These are phyloP conservation scores for Anhinga anhinga DNA, from an alignment of 2,113 vertebrate species.

Conservation along the genomic window DNA sequence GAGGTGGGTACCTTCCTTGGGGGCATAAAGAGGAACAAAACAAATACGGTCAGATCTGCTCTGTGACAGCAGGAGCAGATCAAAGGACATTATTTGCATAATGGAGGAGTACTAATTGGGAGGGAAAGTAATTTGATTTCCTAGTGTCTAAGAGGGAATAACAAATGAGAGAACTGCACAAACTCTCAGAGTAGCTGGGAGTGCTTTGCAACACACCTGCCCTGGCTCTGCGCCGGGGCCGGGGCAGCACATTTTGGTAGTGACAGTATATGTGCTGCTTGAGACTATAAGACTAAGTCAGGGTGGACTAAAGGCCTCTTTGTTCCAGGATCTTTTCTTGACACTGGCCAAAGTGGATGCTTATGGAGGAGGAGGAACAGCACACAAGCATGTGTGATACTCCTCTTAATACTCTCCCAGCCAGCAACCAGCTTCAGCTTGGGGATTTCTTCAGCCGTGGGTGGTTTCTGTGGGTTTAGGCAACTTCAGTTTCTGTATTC, in stretches of 20 bases:
- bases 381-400: not conserved
- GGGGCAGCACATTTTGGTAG: not conserved
- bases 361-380: not conserved
- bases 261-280: not conserved
- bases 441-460: not conserved
- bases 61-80: constrained; percentile 54
- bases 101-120: constrained; percentile 62
- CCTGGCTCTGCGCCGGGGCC: not conserved
- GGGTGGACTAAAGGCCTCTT: not conserved
- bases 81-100: constrained; percentile 66
- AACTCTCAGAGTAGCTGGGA: not conserved
- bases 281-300: not conserved
- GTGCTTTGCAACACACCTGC: not conserved
- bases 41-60: constrained; percentile 35
- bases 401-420: not conserved
- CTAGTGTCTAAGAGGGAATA: constrained; percentile 35
- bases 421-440: not conserved
- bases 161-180: not conserved
- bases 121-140: constrained; percentile 55
- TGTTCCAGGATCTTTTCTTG: not conserved
- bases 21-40: constrained; percentile 8
- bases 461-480: not conserved
- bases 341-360: not conserved
- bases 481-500: not conserved
- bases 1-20: constrained; percentile 5